Conservation (phyloP, 2,797 vertebrate genomes). For the Tragopan temminckii region DNA sequence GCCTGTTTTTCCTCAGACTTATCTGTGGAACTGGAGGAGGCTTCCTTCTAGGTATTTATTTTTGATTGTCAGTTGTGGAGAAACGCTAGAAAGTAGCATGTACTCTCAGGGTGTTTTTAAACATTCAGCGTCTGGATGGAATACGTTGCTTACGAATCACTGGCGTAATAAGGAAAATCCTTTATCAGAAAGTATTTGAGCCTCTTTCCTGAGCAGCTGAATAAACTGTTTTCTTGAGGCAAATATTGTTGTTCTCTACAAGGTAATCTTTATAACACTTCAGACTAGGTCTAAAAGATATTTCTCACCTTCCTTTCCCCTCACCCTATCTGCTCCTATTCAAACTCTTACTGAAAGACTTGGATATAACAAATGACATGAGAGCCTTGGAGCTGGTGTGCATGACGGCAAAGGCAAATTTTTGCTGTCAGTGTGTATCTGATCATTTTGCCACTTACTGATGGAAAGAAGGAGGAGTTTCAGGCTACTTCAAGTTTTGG, state of each 20-base stretch:
- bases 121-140: not conserved
- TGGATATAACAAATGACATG: not conserved
- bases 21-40: not conserved
- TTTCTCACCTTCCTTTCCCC: constrained; percentile 39
- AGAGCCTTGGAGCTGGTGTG: not conserved
- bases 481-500: not conserved
- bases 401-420: not conserved
- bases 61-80: not conserved
- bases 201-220: constrained; percentile 58
- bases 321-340: not conserved
- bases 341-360: not conserved
- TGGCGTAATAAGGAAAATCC: not conserved
- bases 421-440: not conserved
- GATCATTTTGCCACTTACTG: not conserved
- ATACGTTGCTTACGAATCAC: not conserved
- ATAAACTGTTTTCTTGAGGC: constrained; percentile 50
- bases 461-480: not conserved
- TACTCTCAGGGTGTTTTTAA: not conserved
- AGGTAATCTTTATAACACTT: not conserved
- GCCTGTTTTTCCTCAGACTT: not conserved
- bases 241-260: constrained; percentile 23
- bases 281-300: constrained; percentile 28
- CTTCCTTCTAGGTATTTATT: not conserved
- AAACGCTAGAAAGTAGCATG: not conserved
- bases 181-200: not conserved